phyloP scores from a whole-genome alignment of 2,113 vertebrate species.

The Alexandromys fortis region DNA sequence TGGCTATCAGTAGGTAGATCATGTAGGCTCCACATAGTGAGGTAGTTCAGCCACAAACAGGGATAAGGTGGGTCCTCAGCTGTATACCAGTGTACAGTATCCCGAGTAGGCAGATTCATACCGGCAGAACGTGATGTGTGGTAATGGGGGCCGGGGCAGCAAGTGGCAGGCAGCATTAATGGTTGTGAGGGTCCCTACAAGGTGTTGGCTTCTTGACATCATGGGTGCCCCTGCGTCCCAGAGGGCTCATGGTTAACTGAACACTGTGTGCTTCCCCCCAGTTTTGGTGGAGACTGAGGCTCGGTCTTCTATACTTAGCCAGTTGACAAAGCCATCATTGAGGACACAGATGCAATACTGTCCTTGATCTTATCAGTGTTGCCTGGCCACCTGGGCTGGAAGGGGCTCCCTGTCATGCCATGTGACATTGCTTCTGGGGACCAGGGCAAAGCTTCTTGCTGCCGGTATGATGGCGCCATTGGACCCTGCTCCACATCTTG shows the following conservation, averaged over 20 bases:
- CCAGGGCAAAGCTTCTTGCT: background rate
- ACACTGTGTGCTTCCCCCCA: rapidly evolving
- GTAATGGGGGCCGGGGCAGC: background rate
- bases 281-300: background rate
- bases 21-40: background rate
- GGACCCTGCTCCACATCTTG: background rate
- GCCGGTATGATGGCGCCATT: rapidly evolving
- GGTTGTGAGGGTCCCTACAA: background rate
- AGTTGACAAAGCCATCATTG: rapidly evolving
- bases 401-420: background rate
- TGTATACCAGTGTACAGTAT: background rate
- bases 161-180: too few relatives aligned
- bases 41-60: background rate
- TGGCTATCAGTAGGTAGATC: background rate
- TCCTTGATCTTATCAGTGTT: too few relatives aligned
- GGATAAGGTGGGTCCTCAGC: background rate
- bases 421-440: rapidly evolving
- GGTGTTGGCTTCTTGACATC: too few relatives aligned
- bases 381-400: background rate
- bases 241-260: background rate
- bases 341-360: rapidly evolving
- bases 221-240: background rate
- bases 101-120: rapidly evolving
- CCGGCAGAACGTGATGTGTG: rapidly evolving
- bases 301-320: rapidly evolving